Percentiles rank a stretch among this genome's conserved stretches.
Evolutionary conservation across 2,888 invertebrate species (phyloP).

Genomic region (Pyrocoelia pectoralis): DNA sequence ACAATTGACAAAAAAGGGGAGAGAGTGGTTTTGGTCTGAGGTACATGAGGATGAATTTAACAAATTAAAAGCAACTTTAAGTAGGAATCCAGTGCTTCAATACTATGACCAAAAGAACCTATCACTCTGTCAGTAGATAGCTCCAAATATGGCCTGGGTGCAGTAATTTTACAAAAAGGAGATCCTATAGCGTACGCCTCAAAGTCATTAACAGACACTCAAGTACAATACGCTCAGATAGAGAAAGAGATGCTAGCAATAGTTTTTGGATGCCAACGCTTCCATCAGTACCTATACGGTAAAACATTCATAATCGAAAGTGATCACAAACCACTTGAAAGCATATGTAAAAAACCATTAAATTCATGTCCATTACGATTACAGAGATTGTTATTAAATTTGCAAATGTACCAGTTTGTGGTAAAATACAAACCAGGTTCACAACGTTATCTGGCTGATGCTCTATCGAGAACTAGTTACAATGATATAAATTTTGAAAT

Average conservation of each 20-base stretch:
- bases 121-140: conserved; percentile 25
- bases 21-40: no score
- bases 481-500: not conserved
- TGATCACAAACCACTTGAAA: not conserved
- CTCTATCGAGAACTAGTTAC: not conserved
- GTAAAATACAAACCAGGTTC: conserved; percentile 1
- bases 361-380: not conserved
- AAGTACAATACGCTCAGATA: conserved; percentile 46
- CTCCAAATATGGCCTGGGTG: conserved; percentile 42
- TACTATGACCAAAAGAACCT: conserved; percentile 18
- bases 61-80: conserved; percentile 31
- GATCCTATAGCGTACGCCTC: conserved; percentile 52
- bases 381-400: not conserved
- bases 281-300: conserved; percentile 2
- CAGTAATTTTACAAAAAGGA: conserved; percentile 49
- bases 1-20: no score
- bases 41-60: conserved; percentile 25
- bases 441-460: not conserved
- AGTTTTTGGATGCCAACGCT: conserved; percentile 16
- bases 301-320: not conserved
- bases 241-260: conserved; percentile 53
- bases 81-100: conserved; percentile 17
- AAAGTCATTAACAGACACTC: conserved; percentile 35
- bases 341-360: not conserved
- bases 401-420: not conserved